Evolutionary conservation across 2,888 invertebrate species (phyloP), one percentile per base, ranked within the genome.

Genomic region (Aleiodes alternator): DNA sequence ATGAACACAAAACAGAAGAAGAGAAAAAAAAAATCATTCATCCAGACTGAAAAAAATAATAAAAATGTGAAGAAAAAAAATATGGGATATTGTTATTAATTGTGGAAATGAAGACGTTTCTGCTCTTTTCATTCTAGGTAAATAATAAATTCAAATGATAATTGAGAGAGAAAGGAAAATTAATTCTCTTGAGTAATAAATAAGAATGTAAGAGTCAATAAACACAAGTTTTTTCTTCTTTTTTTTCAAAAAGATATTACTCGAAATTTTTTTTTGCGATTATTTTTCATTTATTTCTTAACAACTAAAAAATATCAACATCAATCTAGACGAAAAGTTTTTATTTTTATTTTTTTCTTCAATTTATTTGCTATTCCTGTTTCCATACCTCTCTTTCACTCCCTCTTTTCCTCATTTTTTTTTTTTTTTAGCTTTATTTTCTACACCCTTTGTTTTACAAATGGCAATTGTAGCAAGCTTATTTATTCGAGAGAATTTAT

Each of bases 391-490:
- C 34, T 34, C 34, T 56, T 56, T 73, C 73, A 57, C 56, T 75
- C 31, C 8, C 3, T 31, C n/a, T n/a, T n/a, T n/a, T n/a, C n/a
- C n/a, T n/a, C n/a, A n/a, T n/a, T n/a, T n/a, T n/a, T n/a, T 34
- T 4, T 34, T 34, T 34, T 34, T 34, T 34, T 34, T 34, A 34
- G 11, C 43, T 43, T 43, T 8, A 43, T 31, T 56, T 53, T 51
- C 53, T 70, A 29, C 29, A 68, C 34, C 68, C 1, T 51, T 64
- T 64, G 64, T 71, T 75, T 66, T 50, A 75, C 75, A 75, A 75
- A 68, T 75, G 72, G 71, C 71, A 56, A 72, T 75, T 72, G 75
- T 57, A 75, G 66, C 57, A 75, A 75, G 71, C 71, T 68, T 57
- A 57, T 50, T 57, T 66, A 29, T 66, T 66, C 12, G 23, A 29